Conservation (phyloP, 2,797 vertebrate species). For the Centropyge bicolor region DNA sequence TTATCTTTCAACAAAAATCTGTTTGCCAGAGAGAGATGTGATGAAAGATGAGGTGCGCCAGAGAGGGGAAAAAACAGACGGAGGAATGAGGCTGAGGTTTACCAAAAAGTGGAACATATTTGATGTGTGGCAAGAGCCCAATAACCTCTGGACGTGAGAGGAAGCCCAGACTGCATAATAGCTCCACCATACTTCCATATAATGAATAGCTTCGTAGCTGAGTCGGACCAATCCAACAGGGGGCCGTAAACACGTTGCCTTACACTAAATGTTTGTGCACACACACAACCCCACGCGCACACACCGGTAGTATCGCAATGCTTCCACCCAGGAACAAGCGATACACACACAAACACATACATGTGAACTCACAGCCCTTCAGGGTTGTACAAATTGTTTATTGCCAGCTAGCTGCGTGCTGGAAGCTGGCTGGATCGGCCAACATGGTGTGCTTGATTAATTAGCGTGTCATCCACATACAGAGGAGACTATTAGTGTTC, state of each 20-base stretch:
- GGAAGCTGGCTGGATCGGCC: slow-evolving; percentile 65
- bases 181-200: slow-evolving; percentile 39
- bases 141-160: slow-evolving; percentile 57
- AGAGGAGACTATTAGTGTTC: slow-evolving; percentile 73
- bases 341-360: slow-evolving; percentile 44
- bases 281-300: neutral
- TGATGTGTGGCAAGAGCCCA: slow-evolving; percentile 64
- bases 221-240: slow-evolving; percentile 59
- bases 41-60: slow-evolving; percentile 27
- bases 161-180: slow-evolving; percentile 47
- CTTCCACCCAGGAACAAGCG: slow-evolving; percentile 43
- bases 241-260: slow-evolving; percentile 47
- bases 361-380: slow-evolving; percentile 57
- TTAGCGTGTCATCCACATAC: slow-evolving; percentile 71
- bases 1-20: slow-evolving; percentile 12
- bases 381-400: slow-evolving; percentile 68
- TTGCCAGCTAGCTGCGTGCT: slow-evolving; percentile 62
- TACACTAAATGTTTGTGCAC: slow-evolving; percentile 24
- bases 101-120: slow-evolving; percentile 54
- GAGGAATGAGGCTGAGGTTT: slow-evolving; percentile 7
- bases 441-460: slow-evolving; percentile 71
- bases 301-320: slow-evolving; percentile 23
- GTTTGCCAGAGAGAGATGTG: slow-evolving; percentile 29
- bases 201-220: slow-evolving; percentile 55
- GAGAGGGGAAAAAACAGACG: neutral